A percentile compares a stretch with the other conserved stretches of the same genome.
These are phyloP conservation scores for Scomber colias DNA, from an alignment of 2,113 vertebrate species.

Conservation along the genomic window DNA sequence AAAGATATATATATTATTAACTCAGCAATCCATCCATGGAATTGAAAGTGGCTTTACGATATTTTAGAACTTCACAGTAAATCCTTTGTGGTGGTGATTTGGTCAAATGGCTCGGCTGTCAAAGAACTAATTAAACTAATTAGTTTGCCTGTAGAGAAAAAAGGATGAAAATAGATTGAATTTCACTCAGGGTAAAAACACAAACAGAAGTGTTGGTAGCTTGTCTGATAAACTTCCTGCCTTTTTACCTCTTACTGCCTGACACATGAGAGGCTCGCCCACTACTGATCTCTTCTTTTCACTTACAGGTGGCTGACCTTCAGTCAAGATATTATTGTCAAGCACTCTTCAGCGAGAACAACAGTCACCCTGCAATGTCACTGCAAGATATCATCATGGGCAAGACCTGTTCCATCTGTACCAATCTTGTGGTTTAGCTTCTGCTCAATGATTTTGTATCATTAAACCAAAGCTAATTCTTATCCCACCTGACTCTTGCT, in stretches of 20 bases:
- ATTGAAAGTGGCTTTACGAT: conserved; percentile 38
- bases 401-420: neutral
- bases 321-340: conserved; percentile 5
- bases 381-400: neutral
- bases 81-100: conserved; percentile 34
- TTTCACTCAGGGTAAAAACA: neutral
- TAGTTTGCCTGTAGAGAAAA: conserved; percentile 18
- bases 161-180: conserved; percentile 7
- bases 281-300: neutral
- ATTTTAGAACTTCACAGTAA: conserved; percentile 24
- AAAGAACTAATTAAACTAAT: conserved; percentile 32
- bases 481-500: neutral
- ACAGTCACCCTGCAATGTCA: conserved; percentile 14
- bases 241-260: neutral
- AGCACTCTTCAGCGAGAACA: conserved; percentile 27
- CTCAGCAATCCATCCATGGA: conserved; percentile 36
- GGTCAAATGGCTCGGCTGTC: conserved; percentile 19
- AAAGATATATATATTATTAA: conserved; percentile 50
- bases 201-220: neutral
- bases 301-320: neutral
- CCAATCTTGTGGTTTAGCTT: neutral
- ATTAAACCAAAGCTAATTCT: neutral
- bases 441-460: neutral
- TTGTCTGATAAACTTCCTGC: neutral
- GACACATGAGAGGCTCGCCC: neutral